These are phyloP conservation scores for Synanthedon andrenaeformis DNA, from an alignment of 2,888 invertebrate species.

Conservation along the genomic window DNA sequence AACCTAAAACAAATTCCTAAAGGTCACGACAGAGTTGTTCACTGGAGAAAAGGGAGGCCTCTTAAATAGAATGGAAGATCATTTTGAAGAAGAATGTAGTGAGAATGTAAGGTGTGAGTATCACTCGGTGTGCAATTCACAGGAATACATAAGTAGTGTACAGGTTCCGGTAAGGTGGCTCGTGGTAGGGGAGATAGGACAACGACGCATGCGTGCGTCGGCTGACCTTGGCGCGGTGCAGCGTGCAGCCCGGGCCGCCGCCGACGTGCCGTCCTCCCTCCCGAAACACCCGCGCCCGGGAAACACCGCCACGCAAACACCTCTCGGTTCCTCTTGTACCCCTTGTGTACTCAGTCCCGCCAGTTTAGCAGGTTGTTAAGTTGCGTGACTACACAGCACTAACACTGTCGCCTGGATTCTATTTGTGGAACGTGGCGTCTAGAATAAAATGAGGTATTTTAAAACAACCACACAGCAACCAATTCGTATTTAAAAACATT, in stretches of 20 bases:
- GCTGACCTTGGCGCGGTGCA: slow-evolving; percentile 67
- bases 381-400: slow-evolving; percentile 31
- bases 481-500: neutral
- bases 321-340: slow-evolving; percentile 31
- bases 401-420: slow-evolving; percentile 23
- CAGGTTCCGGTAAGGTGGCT: slow-evolving; percentile 29
- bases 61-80: no score
- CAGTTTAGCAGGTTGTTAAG: slow-evolving; percentile 56
- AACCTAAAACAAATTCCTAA: no score
- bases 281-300: slow-evolving; percentile 22
- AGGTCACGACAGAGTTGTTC: no score
- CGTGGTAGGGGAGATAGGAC: slow-evolving; percentile 16
- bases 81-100: neutral
- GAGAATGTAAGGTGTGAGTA: slow-evolving; percentile 17
- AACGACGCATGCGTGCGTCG: slow-evolving; percentile 60
- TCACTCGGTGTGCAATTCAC: slow-evolving; percentile 39
- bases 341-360: slow-evolving; percentile 51
- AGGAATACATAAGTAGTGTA: slow-evolving; percentile 44
- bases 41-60: no score
- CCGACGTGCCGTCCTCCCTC: slow-evolving; percentile 12
- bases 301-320: slow-evolving; percentile 28
- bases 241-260: slow-evolving; percentile 48
- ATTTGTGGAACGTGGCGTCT: slow-evolving; percentile 35
- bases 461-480: neutral
- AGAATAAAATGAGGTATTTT: slow-evolving; percentile 21